These are phyloP conservation scores for Drosophila emarginata DNA, from an alignment of 2,888 invertebrate species.

Conservation along the genomic window DNA sequence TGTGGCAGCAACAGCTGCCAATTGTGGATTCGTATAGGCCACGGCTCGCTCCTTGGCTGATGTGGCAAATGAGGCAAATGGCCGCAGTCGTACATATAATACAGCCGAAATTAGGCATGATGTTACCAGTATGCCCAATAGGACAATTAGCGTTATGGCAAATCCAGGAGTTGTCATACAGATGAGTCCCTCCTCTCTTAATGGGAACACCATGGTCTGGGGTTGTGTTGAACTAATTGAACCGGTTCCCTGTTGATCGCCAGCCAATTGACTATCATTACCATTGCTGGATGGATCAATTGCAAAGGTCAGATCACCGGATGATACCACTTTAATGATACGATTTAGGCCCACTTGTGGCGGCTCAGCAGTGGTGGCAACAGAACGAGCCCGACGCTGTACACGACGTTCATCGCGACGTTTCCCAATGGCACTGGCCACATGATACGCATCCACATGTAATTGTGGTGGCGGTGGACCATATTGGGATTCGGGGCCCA, in stretches of 20 bases:
- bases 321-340: conserved; percentile 94
- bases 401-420: conserved; percentile 88
- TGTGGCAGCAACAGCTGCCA: conserved; percentile 67
- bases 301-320: conserved; percentile 93
- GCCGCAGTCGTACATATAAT: conserved; percentile 91
- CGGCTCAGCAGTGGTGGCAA: conserved; percentile 79
- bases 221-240: conserved; percentile 80
- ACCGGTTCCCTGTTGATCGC: conserved; percentile 82
- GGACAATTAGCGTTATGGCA: conserved; percentile 91
- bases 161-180: conserved; percentile 98
- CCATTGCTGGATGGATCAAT: conserved; percentile 86
- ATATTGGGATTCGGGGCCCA: conserved; percentile 86
- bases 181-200: conserved; percentile 88
- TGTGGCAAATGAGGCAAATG: conserved; percentile 84
- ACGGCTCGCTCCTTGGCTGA: conserved; percentile 80
- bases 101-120: conserved; percentile 94
- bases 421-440: conserved; percentile 86
- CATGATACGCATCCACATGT: conserved; percentile 85
- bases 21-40: conserved; percentile 81
- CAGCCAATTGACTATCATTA: conserved; percentile 64
- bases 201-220: conserved; percentile 89
- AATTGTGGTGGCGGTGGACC: conserved; percentile 88
- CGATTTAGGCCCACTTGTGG: conserved; percentile 94
- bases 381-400: conserved; percentile 85
- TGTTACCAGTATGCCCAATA: conserved; percentile 91